Conservation (phyloP, 2,797 vertebrate genomes). For the Pangasius krempfi region DNA sequence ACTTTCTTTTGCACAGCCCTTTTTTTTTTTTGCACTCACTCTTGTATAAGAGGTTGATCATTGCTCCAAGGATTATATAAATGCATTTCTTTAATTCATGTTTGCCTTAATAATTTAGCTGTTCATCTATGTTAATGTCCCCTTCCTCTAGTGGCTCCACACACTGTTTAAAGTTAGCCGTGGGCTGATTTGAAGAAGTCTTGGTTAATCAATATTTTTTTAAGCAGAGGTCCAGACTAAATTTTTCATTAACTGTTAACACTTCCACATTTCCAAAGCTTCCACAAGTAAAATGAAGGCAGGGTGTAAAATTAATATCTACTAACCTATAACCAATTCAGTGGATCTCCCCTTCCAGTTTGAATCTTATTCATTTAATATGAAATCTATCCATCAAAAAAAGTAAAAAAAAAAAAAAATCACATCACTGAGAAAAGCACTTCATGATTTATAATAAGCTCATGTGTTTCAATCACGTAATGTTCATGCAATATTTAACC, state of each 20-base stretch:
- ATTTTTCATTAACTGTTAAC: conserved; percentile 58
- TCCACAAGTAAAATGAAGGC: conserved; percentile 47
- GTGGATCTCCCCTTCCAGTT: background rate
- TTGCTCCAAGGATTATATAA: conserved; percentile 55
- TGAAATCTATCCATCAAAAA: conserved; percentile 1
- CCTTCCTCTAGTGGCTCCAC: conserved; percentile 44
- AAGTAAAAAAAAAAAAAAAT: background rate
- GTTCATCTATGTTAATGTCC: conserved; percentile 61
- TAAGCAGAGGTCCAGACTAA: conserved; percentile 52
- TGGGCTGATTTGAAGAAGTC: conserved; percentile 54
- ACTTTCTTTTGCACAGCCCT: background rate
- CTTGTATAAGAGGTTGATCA: conserved; percentile 32
- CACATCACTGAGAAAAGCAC: background rate
- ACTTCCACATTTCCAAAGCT: conserved; percentile 51
- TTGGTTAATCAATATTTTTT: conserved; percentile 63
- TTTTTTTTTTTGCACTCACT: conserved; percentile 16
- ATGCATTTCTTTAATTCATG: conserved; percentile 61
- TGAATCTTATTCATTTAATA: background rate
- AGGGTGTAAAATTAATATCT: conserved; percentile 53
- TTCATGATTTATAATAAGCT: conserved; percentile 1
- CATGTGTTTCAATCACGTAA: background rate
- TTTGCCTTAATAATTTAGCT: conserved; percentile 60
- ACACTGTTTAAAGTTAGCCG: conserved; percentile 55
- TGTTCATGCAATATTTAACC: conserved; percentile 20
- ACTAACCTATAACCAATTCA: conserved; percentile 36